A percentile compares a stretch with the other conserved stretches of the same genome.
phyloP scores from a whole-genome alignment of 2,888 invertebrate genomes.

The Pseudanteris insignis region DNA sequence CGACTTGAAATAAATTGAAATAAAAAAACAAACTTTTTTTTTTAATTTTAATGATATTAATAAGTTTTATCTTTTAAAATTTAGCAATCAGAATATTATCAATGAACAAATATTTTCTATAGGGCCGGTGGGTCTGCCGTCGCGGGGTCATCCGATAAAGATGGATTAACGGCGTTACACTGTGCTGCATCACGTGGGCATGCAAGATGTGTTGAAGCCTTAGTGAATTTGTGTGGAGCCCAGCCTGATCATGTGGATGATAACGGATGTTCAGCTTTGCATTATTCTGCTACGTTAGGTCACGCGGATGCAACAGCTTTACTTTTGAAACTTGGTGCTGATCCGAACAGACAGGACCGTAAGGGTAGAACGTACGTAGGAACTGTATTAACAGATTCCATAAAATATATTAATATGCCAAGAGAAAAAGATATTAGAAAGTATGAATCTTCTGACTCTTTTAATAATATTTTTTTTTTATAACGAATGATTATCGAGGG shows the following conservation, averaged over 20 bases:
- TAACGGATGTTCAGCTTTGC: slow-evolving; percentile 95
- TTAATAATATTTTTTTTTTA: too few relatives aligned
- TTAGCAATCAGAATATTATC: neutral
- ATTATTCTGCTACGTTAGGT: slow-evolving; percentile 95
- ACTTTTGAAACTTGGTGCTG: slow-evolving; percentile 87
- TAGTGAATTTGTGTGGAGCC: slow-evolving; percentile 88
- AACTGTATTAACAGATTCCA: too few relatives aligned
- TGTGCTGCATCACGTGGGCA: slow-evolving; percentile 98
- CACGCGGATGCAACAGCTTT: slow-evolving; percentile 93
- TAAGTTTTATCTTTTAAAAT: neutral
- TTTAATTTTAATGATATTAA: neutral
- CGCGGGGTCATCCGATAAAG: slow-evolving; percentile 76
- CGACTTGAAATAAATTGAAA: too few relatives aligned
- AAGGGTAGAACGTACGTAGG: slow-evolving; percentile 86
- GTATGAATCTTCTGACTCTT: too few relatives aligned
- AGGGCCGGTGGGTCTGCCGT: slow-evolving; percentile 68
- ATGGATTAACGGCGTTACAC: slow-evolving; percentile 94
- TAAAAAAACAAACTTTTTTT: too few relatives aligned
- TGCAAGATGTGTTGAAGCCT: slow-evolving; percentile 87
- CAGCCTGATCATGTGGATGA: slow-evolving; percentile 87
- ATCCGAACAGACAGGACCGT: slow-evolving; percentile 91
- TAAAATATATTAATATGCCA: neutral
- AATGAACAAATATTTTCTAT: too few relatives aligned
- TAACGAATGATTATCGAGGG: too few relatives aligned
- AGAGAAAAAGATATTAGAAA: too few relatives aligned